Base-by-base conservation (phyloP, 1,140 invertebrate species). In the Pseudachorutes palmiensis region DNA sequence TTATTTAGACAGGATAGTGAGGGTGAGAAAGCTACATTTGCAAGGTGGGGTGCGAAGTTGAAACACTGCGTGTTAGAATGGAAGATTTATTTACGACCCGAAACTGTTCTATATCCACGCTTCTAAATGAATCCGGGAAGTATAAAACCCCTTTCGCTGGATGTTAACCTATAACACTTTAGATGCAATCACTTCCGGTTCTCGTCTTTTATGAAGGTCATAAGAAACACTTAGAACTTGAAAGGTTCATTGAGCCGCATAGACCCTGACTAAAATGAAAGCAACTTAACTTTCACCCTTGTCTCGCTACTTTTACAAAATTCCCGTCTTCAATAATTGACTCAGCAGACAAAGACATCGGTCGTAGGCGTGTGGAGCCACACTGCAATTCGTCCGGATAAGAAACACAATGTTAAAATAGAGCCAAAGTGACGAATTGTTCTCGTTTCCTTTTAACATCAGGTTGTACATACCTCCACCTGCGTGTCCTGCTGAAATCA, bases 131-230 rank as follows among this genome's bases (percentile, higher is more conserved):
- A 55, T 14, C 51, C 5, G 51, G 24, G 12, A 55, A 45, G 36
- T 45, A 19, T 45, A n/a, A n/a, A n/a, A n/a, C n/a, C n/a, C n/a
- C n/a, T n/a, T n/a, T n/a, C n/a, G n/a, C n/a, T n/a, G n/a, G n/a
- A n/a, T n/a, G n/a, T n/a, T 41, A 41, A 41, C 36, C 36, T 41
- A 55, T 24, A 55, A 55, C 51, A 55, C 51, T 55, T 55, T 55
- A 55, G 51, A 55, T 55, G 51, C 51, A 55, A 55, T 55, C 51
- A 24, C 24, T 55, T 55, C 51, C 51, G 51, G 51, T 55, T 16
- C 24, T 26, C 5, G 12, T 14, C 24, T 26, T 55, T 55, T 55
- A 55, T 55, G 51, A 55, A 55, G 51, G 51, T 55, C 51, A 26
- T 55, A 55, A 55, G 14, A 24, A 55, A 55, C 24, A 55, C 51